Evolutionary conservation across 1,140 invertebrate genomes (phyloP).

Genomic region (Drosophila pandora): DNA sequence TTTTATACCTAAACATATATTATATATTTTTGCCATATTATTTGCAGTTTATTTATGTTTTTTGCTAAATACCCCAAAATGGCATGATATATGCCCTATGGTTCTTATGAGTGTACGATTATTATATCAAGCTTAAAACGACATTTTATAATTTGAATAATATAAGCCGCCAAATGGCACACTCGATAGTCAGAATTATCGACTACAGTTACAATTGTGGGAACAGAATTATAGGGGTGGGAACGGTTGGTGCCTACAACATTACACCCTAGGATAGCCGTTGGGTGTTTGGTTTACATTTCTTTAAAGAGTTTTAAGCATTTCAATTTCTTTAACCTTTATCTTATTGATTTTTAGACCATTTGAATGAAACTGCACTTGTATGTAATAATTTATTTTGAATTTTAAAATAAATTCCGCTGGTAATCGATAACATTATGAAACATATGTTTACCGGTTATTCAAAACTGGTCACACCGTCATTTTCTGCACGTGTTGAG

Average conservation of each 20-base stretch:
- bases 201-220: background rate
- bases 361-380: too few relatives aligned
- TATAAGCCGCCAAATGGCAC: background rate
- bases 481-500: constrained; percentile 56
- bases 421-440: background rate
- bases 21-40: background rate
- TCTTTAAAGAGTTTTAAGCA: background rate
- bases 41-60: background rate
- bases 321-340: background rate
- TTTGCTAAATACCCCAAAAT: background rate
- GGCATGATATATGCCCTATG: too few relatives aligned
- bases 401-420: background rate
- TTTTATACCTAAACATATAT: background rate
- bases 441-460: constrained; percentile 14
- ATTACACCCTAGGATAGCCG: too few relatives aligned
- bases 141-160: too few relatives aligned
- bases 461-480: constrained; percentile 1
- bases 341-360: background rate
- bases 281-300: background rate
- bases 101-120: background rate
- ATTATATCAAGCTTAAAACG: too few relatives aligned
- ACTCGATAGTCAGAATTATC: background rate
- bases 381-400: background rate
- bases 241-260: background rate
- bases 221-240: background rate